Percentiles rank a stretch among this genome's conserved stretches.
Conservation (phyloP, 2,113 vertebrate species). For the Trogon melanurus region DNA sequence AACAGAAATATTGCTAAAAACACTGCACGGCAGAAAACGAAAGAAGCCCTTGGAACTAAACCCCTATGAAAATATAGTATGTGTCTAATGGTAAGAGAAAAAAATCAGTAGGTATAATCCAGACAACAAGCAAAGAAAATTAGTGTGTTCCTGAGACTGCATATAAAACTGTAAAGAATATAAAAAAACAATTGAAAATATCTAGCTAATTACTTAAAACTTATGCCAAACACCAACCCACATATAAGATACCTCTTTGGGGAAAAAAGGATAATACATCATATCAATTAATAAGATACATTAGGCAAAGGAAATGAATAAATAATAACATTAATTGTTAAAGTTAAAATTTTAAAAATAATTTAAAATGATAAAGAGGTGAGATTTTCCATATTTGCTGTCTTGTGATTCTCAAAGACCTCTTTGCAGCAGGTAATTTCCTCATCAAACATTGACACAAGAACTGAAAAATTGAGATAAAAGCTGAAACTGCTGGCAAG, state of each 20-base stretch:
- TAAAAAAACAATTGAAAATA: not conserved
- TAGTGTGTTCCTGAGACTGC: not conserved
- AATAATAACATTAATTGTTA: not conserved
- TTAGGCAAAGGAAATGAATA: not conserved
- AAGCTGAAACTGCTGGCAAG: constrained; percentile 70
- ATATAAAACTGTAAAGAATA: not conserved
- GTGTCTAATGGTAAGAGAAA: not conserved
- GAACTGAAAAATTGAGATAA: constrained; percentile 70
- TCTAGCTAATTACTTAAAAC: not conserved
- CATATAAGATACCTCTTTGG: not conserved
- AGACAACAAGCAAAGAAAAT: not conserved
- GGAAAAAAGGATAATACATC: not conserved
- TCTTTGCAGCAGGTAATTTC: constrained; percentile 75
- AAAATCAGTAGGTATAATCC: not conserved
- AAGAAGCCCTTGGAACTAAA: not conserved
- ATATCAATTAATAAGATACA: not conserved
- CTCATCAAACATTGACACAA: constrained; percentile 78
- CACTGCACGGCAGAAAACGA: not conserved
- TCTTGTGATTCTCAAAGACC: constrained; percentile 75
- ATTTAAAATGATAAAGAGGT: not conserved
- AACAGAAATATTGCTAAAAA: not conserved
- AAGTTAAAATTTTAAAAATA: not conserved
- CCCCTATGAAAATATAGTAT: not conserved
- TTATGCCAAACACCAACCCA: not conserved
- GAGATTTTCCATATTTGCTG: constrained; percentile 55